Evolutionary conservation across 1,140 invertebrate genomes (phyloP).

Genomic region (fruit fly (Drosophila melanogaster)): DNA sequence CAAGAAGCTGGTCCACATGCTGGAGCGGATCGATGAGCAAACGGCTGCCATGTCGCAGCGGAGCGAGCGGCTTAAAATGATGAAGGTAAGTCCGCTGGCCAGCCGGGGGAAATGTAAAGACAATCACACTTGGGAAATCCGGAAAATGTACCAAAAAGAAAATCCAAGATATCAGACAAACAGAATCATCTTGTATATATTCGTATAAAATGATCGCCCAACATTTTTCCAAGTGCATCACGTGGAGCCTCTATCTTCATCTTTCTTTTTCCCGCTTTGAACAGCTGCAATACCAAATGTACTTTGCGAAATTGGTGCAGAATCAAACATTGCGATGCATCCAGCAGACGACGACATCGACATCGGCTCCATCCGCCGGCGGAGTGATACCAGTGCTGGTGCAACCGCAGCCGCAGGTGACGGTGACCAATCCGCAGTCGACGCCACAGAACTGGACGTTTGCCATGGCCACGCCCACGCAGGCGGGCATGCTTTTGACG

Average conservation of each 20-base stretch:
- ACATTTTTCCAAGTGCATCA: not conserved
- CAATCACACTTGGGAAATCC: not conserved
- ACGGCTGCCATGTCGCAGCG: slow-evolving; percentile 86
- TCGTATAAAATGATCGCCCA: no score
- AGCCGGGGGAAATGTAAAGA: not conserved
- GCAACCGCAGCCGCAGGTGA: slow-evolving; percentile 50
- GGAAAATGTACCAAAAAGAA: not conserved
- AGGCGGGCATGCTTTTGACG: slow-evolving; percentile 66
- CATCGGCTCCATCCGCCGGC: slow-evolving; percentile 14
- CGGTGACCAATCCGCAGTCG: slow-evolving; percentile 38
- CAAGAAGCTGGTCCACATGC: slow-evolving; percentile 86
- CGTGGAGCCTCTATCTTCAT: not conserved
- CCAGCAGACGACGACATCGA: slow-evolving; percentile 53
- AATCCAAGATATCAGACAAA: no score
- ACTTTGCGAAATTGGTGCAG: slow-evolving; percentile 82
- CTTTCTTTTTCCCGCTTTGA: not conserved
- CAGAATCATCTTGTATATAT: not conserved
- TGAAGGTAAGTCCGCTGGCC: slow-evolving; percentile 84
- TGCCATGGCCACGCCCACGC: slow-evolving; percentile 71
- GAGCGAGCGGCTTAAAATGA: slow-evolving; percentile 86
- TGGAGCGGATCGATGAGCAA: slow-evolving; percentile 87
- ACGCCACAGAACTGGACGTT: slow-evolving; percentile 64
- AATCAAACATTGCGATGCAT: slow-evolving; percentile 74
- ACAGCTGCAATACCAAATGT: slow-evolving; percentile 82
- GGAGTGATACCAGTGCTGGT: slow-evolving; percentile 53